These are phyloP conservation scores for Diaphora mendica DNA, from an alignment of 2,888 invertebrate genomes.

Conservation along the genomic window DNA sequence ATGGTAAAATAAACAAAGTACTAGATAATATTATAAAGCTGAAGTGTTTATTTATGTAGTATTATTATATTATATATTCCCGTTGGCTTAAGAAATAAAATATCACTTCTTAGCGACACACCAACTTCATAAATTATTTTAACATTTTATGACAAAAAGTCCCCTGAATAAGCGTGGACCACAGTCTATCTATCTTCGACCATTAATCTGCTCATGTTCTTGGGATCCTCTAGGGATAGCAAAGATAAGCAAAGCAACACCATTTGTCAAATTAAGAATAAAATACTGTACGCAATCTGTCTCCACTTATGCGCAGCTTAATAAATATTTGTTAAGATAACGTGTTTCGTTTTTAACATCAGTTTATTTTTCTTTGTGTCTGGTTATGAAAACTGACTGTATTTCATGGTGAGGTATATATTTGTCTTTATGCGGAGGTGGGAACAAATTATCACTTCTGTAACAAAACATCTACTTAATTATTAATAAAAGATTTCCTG, in stretches of 20 bases:
- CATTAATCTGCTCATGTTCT: conserved; percentile 39
- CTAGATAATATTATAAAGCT: background rate
- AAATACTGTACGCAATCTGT: conserved; percentile 27
- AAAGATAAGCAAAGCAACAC: conserved; percentile 19
- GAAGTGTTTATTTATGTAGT: too few relatives aligned
- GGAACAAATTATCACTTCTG: background rate
- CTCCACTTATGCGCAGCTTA: conserved; percentile 12
- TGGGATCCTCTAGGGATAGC: conserved; percentile 20
- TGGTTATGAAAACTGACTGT: background rate
- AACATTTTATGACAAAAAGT: conserved; percentile 17
- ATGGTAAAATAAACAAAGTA: background rate
- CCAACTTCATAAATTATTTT: conserved; percentile 13
- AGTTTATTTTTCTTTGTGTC: background rate
- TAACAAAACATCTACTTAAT: background rate
- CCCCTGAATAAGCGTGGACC: conserved; percentile 20
- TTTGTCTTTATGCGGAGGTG: background rate
- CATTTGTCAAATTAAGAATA: conserved; percentile 44
- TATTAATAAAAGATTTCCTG: background rate
- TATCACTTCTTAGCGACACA: conserved; percentile 5
- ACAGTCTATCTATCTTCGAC: conserved; percentile 37
- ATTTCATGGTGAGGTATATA: background rate
- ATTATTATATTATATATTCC: too few relatives aligned
- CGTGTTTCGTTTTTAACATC: background rate
- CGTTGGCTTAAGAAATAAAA: background rate
- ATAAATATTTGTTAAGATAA: background rate